Evolutionary conservation across 1,140 invertebrate species (phyloP), one percentile per base, ranked within the genome.

Genomic region (Drosophila leontia): DNA sequence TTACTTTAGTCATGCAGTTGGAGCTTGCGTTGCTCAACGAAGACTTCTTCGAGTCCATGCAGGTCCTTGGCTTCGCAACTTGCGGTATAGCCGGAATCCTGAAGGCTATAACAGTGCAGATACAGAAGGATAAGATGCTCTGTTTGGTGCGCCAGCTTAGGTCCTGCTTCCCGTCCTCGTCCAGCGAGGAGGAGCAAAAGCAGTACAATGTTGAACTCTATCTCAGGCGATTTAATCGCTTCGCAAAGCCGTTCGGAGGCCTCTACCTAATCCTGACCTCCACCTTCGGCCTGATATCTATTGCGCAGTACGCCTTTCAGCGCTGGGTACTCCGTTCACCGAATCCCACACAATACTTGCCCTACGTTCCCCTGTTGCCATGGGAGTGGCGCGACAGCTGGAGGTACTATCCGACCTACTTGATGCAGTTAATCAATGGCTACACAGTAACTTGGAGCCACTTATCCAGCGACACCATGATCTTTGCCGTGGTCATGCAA

Each of bases 401-500:
- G 57, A 53, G 42, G 0, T 91, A 65, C 37, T 68, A 78, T 51
- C 17, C 75, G 0, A 64, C 82, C 23, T 91, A 83, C 42, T 4
- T 44, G 1, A 3, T 53, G 11, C 79, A 85, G 51, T 51, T 48
- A 5, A 7, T 75, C 4, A 80, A 63, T 3, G 90, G 79, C 1
- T 88, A 75, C 37, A 78, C 82, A 2, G 65, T 69, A 8, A 79
- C 75, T 2, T 57, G 60, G 1, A 75, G 75, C 11, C 74, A 91
- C 35, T 59, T 91, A 13, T 56, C 90, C 12, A 61, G 62, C 23
- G 88, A 91, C 26, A 44, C 78, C 2, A 51, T 91, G 37, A 67
- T 91, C n/a, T 82, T 63, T 41, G 74, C 79, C 3, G 58, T 80
- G 47, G 68, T 67, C 11, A 75, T 82, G 37, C 90, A 91, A 59